Evolutionary conservation across 35 echinoderm and acorn worm species (phyloP).

Genomic region (Anneissia japonica): DNA sequence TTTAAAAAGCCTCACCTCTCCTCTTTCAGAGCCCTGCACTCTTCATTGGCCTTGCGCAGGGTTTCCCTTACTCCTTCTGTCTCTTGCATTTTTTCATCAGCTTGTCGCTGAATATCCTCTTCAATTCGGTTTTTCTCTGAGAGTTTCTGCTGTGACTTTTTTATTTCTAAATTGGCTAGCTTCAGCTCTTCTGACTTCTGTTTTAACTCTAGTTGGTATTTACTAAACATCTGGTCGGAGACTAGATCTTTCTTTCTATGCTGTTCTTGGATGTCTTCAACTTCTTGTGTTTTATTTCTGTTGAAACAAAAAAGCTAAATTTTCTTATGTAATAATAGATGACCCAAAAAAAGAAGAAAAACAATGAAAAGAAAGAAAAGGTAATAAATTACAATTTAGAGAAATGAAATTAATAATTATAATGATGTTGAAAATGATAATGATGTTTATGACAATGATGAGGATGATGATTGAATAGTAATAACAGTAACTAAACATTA

Average conservation of each 20-base stretch:
- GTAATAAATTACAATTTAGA: not conserved
- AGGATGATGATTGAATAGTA: too few relatives aligned
- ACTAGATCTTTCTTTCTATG: constrained; percentile 58
- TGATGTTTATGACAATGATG: not conserved
- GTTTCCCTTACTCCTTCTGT: constrained; percentile 41
- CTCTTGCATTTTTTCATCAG: constrained; percentile 20
- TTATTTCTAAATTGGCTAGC: constrained; percentile 4
- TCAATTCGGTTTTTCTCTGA: constrained; percentile 13
- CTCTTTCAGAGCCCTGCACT: constrained; percentile 57
- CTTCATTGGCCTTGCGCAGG: constrained; percentile 35
- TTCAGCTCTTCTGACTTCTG: constrained; percentile 13
- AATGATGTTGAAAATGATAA: not conserved
- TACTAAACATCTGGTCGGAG: constrained; percentile 41
- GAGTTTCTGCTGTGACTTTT: constrained; percentile 22
- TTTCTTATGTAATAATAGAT: not conserved
- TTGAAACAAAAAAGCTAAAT: not conserved
- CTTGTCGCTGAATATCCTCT: constrained; percentile 38
- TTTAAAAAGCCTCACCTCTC: constrained; percentile 39
- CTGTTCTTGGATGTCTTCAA: constrained; percentile 50
- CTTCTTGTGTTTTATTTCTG: constrained; percentile 70
- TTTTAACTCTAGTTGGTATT: constrained; percentile 63
- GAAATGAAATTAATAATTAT: not conserved
- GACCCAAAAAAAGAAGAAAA: not conserved
- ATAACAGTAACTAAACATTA: too few relatives aligned
- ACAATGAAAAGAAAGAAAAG: not conserved